Base-by-base conservation (phyloP, 2,888 invertebrate species). In the Thymelicus acteon region DNA sequence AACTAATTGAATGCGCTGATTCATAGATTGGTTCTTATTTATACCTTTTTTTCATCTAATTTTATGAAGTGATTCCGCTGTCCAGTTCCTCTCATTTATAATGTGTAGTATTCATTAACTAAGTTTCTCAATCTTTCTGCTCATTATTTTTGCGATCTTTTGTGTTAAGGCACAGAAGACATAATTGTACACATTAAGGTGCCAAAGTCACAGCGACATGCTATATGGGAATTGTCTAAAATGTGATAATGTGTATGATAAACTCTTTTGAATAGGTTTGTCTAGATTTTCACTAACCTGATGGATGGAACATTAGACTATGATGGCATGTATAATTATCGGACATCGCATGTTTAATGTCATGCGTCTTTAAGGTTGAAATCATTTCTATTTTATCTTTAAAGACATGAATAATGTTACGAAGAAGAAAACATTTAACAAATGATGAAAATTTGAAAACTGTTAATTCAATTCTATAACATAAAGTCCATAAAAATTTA, bases 31-130 rank as follows among this genome's bases (percentile, higher is more conserved):
- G 83, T 81, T 83, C 85, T 85, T 92, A 90, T 93, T 88, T 93
- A 92, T 93, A 93, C 88, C 85, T 86, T 91, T 89, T 90, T 90
- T 85, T 78, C 76, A 83, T 85, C 84, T 85, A 84, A 86, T 87
- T 88, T 87, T 81, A 87, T 83, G 84, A 80, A 71, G 76, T 78
- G 77, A 85, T 84, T 83, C 84, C 81, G 81, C 82, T 83, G 81
- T 84, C 83, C 79, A 85, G 85, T 85, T 88, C 83, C 74, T 85
- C 86, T 85, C 86, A 89, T 91, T 86, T 85, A 85, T 87, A 86
- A 90, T 89, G 83, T 84, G 82, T 75, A 80, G 80, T 79, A 86
- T 86, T 85, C 85, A 85, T 82, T 79, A 78, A 76, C 78, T 78
- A 75, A 67, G 91, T 77, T 88, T 90, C 91, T 90, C 91, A 92